These are phyloP conservation scores for Empidonax traillii DNA, from an alignment of 2,113 vertebrate genomes.

Conservation along the genomic window DNA sequence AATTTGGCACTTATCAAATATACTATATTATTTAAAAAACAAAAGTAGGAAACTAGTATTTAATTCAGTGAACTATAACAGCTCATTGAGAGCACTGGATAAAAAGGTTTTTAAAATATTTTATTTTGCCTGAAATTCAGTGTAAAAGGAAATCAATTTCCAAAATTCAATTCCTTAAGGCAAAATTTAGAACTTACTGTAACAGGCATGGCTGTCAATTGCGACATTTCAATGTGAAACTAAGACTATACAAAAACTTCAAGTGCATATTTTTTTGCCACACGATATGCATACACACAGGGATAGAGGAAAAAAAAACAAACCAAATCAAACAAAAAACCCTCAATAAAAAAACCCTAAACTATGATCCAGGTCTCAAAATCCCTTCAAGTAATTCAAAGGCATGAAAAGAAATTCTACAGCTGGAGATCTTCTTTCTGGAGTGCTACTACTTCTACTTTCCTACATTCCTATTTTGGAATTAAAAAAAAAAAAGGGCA, in stretches of 20 bases:
- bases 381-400: not conserved
- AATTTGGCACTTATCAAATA: slow-evolving; percentile 41
- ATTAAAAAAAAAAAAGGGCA: not conserved
- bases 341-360: not conserved
- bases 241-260: slow-evolving; percentile 14
- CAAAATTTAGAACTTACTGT: not conserved
- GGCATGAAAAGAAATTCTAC: not conserved
- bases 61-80: slow-evolving; percentile 64
- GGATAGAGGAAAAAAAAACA: not conserved
- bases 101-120: slow-evolving; percentile 52
- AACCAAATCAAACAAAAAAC: not conserved
- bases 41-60: slow-evolving; percentile 68
- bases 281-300: not conserved
- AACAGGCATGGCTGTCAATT: slow-evolving; percentile 44
- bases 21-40: slow-evolving; percentile 23
- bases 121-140: slow-evolving; percentile 53
- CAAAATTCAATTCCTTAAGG: slow-evolving; percentile 13
- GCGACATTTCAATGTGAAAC: slow-evolving; percentile 57
- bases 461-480: not conserved
- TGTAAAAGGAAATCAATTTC: slow-evolving; percentile 12
- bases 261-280: not conserved
- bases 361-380: not conserved
- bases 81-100: slow-evolving; percentile 50
- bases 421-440: not conserved
- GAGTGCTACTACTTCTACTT: not conserved